These are phyloP conservation scores for Carassius gibelio DNA, from an alignment of 2,113 vertebrate genomes.

Conservation along the genomic window DNA sequence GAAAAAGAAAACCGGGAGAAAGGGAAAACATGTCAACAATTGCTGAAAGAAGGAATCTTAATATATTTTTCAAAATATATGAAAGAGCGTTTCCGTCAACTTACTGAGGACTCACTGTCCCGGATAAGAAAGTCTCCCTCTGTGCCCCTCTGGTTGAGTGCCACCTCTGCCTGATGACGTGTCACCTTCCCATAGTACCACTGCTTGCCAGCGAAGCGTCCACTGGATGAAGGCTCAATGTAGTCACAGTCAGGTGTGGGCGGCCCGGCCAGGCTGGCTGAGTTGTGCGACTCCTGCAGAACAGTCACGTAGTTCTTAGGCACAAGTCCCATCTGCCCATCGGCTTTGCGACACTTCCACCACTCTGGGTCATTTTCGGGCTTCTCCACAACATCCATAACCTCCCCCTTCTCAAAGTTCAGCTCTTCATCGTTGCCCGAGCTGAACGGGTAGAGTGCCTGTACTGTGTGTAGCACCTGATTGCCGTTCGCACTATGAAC, in stretches of 20 bases:
- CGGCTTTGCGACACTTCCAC: slow-evolving; percentile 91
- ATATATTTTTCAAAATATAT: neutral
- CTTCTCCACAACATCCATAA: slow-evolving; percentile 92
- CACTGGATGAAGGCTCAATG: slow-evolving; percentile 82
- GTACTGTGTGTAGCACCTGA: slow-evolving; percentile 83
- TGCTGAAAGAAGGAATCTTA: neutral
- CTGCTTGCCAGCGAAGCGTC: slow-evolving; percentile 86
- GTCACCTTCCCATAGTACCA: slow-evolving; percentile 94
- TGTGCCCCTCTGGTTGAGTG: slow-evolving; percentile 85
- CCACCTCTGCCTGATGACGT: slow-evolving; percentile 89
- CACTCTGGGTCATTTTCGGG: slow-evolving; percentile 91
- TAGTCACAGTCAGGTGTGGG: slow-evolving; percentile 89
- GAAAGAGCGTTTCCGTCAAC: slow-evolving; percentile 53
- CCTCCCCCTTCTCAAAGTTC: slow-evolving; percentile 88
- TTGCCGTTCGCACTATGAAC: slow-evolving; percentile 82
- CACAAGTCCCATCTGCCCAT: slow-evolving; percentile 86
- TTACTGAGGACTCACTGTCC: slow-evolving; percentile 91
- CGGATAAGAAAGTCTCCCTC: slow-evolving; percentile 92
- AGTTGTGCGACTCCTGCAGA: slow-evolving; percentile 79
- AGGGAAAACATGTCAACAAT: slow-evolving; percentile 1
- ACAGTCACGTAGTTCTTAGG: slow-evolving; percentile 91
- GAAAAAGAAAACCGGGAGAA: slow-evolving; percentile 52
- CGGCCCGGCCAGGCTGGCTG: slow-evolving; percentile 75
- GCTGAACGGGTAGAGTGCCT: slow-evolving; percentile 89
- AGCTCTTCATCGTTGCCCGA: slow-evolving; percentile 90